Evolutionary conservation across 2,797 vertebrate species (phyloP), one percentile per base, ranked within the genome.

Genomic region (Synaphobranchus kaupii): DNA sequence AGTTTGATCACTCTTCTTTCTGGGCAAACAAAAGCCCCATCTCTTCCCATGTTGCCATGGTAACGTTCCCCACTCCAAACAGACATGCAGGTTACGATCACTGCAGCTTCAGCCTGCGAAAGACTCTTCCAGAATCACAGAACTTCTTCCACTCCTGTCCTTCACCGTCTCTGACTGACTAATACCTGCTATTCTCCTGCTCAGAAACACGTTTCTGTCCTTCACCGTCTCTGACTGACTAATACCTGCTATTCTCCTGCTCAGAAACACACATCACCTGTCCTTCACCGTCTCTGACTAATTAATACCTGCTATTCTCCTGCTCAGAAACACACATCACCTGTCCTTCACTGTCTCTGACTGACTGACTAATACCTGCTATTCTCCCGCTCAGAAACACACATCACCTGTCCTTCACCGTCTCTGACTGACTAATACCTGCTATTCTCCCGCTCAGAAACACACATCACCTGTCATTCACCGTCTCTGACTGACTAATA

Each of bases 41-140:
- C 89, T 93, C 94, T 94, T 90, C 93, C 92, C 90, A 90, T 86
- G 95, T 96, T 96, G 94, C 94, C 93, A 96, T 96, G 95, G 95
- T 34, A 95, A 93, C 95, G 90, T 89, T 88, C 84, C 91, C 91
- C 90, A 90, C 93, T 93, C 91, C 88, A 94, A 96, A 94, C 94
- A 93, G 92, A 92, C 87, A 88, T 90, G 91, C 91, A 84, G 48
- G 50, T 71, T 94, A 93, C 89, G 93, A 93, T 94, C 92, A 93
- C 93, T 91, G 89, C 90, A 89, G 90, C 90, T 90, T 90, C 91
- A 92, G 88, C 54, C 73, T 87, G 87, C 58, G 63, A 50, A 20
- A 68, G 86, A 34, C 47, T 68, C 39, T 87, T 87, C 44, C 44
- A 83, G n/a, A 73, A 87, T n/a, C 25, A 81, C 58, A 15, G 25